Conservation (phyloP, 2,797 vertebrate species). For the Arrhamphus sclerolepis region DNA sequence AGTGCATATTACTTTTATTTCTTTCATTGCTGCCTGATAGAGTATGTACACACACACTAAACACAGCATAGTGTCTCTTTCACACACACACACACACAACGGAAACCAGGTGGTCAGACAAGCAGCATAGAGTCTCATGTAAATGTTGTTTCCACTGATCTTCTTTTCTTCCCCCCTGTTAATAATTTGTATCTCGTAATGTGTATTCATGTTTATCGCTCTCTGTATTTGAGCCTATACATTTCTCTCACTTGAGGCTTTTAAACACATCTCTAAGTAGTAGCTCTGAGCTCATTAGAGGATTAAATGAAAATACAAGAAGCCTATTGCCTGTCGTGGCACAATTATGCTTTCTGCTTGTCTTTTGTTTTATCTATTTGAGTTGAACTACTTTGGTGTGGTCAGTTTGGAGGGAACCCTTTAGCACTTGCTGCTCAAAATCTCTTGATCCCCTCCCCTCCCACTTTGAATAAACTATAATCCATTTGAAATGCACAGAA, state of each 20-base stretch:
- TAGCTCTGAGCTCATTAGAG: constrained; percentile 39
- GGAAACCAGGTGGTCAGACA: constrained; percentile 26
- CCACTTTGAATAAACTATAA: constrained; percentile 42
- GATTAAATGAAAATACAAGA: constrained; percentile 54
- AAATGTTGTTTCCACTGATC: constrained; percentile 4
- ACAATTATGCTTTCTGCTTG: constrained; percentile 37
- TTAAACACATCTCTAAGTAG: constrained; percentile 52
- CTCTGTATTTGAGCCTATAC: not conserved
- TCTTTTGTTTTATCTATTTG: constrained; percentile 55
- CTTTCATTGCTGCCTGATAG: constrained; percentile 66
- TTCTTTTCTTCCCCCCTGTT: constrained; percentile 10
- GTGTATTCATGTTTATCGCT: constrained; percentile 38
- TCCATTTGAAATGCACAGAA: constrained; percentile 26
- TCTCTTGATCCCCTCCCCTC: constrained; percentile 28
- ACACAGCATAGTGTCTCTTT: constrained; percentile 11
- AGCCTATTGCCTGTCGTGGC: constrained; percentile 18
- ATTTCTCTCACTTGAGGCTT: constrained; percentile 45
- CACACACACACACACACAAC: too few relatives aligned
- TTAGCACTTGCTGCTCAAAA: constrained; percentile 47
- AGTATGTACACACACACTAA: constrained; percentile 27
- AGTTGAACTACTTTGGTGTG: constrained; percentile 45
- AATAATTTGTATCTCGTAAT: constrained; percentile 23
- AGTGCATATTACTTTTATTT: constrained; percentile 71
- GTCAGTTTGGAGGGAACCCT: constrained; percentile 56
- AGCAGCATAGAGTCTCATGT: constrained; percentile 1